These are phyloP conservation scores for Standfussiana lucernea DNA, from an alignment of 2,888 invertebrate species.

Conservation along the genomic window DNA sequence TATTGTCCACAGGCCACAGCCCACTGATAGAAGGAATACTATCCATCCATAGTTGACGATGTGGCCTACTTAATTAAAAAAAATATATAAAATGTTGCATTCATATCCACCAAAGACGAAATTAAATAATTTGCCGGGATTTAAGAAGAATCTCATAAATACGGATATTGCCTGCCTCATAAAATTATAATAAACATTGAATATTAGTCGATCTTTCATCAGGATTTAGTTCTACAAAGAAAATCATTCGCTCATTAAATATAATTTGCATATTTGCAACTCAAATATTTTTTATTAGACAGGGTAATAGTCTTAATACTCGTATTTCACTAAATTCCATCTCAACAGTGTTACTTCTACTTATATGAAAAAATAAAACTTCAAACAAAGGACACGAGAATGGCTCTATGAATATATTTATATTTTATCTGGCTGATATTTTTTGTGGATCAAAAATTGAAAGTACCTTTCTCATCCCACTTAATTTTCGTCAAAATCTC, in stretches of 20 bases:
- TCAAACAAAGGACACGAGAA: slow-evolving; percentile 2
- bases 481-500: slow-evolving; percentile 5
- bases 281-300: background rate
- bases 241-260: background rate
- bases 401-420: too few species aligned
- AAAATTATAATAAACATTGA: slow-evolving; percentile 11
- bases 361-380: background rate
- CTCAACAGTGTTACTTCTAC: background rate
- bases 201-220: background rate
- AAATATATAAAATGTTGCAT: background rate
- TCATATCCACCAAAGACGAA: background rate
- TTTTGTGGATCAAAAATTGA: background rate
- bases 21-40: background rate
- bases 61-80: background rate
- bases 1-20: too few species aligned
- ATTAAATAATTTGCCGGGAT: background rate
- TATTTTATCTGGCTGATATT: background rate
- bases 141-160: background rate
- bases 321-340: background rate
- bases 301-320: background rate
- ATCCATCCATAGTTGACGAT: too few species aligned
- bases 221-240: background rate
- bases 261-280: background rate
- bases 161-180: background rate
- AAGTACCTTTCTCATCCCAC: background rate